Evolutionary conservation across 1,140 invertebrate genomes (phyloP), one percentile per base, ranked within the genome.

Genomic region (Chlorops oryzae): DNA sequence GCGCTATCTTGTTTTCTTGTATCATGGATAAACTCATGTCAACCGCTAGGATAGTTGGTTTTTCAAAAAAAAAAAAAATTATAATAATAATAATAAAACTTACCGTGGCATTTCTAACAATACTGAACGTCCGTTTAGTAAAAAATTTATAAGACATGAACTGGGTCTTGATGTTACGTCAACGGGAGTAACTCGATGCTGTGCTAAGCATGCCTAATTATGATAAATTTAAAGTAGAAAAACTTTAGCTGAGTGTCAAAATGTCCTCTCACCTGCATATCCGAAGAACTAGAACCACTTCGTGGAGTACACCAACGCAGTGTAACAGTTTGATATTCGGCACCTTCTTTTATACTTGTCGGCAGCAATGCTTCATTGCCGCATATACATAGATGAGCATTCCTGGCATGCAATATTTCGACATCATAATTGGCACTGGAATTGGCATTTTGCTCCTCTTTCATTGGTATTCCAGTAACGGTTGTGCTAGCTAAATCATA

Each of bases 351-450:
- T 50, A 77, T 46, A 59, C 74, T 75, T 65, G 56, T 80, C 62
- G 20, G 78, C 68, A 56, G 65, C 38, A 57, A 71, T 73, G 64
- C 81, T 78, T 78, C 81, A 80, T 58, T 59, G 3, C 70, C 69
- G 35, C 90, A 73, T 23, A 94, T 80, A 0, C 88, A 82, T 0
- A 82, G 78, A 70, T 96, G 93, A 0, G 92, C 90, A 13, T 82
- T 80, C 2, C 82, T 81, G 1, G 88, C 83, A 72, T 98, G 94
- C 56, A 95, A 86, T 37, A 98, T 87, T 73, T 97, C 93, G 1
- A 98, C 95, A 71, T 98, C 94, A 70, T 98, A 98, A 76, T 98
- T 98, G 1, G 93, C 92, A 41, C 93, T 97, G 0, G 92, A 96
- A 72, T 88, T 93, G 1, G 95, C 92, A 75, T 97, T 98, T 77